Evolutionary conservation across 1,140 invertebrate species (phyloP), one percentile per base, ranked within the genome.

Genomic region (Eufriesea mexicana): DNA sequence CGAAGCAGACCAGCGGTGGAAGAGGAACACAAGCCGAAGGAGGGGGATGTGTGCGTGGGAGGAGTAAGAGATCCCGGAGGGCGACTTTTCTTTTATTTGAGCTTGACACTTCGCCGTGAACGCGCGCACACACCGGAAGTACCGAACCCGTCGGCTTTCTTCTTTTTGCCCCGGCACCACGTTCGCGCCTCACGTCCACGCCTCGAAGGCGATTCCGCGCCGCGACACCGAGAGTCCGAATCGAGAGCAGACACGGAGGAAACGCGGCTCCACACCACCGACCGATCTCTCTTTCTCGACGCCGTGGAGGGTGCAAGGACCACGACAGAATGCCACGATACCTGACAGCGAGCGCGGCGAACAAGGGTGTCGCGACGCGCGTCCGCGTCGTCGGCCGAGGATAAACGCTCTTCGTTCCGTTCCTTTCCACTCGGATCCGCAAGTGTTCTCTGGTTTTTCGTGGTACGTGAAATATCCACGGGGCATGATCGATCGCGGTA

Each of bases 31-130:
- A 82, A 62, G 47, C 59, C 57, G 77, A 79, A 90, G 86, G 87
- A 86, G 88, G 84, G 61, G 81, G 80, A 62, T 81, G 72, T 77
- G 79, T 62, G 79, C 85, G 89, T 85, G 79, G 87, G 85, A 87
- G 89, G 84, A 91, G 83, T 86, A 90, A 90, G 86, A 88, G 88
- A 86, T 89, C 85, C 90, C 89, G 67, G 86, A 91, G 92, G 92
- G 88, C 90, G 86, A 91, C 88, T 92, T 93, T 93, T 93, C 89
- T 92, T 93, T 93, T 93, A 92, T 92, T 93, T 91, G 87, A 92
- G 90, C 82, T 90, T 89, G 92, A 92, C 90, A 91, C 90, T 92
- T 91, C 84, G 91, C 84, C 88, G 91, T 61, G 91, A 88, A 84
- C 89, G 87, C 90, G 89, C 80, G 76, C 84, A 86, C 87, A 87